These are phyloP conservation scores for Turritopsis rubra DNA, from an alignment of 30 jellyfish, hydroid and myxozoan species.

Conservation along the genomic window DNA sequence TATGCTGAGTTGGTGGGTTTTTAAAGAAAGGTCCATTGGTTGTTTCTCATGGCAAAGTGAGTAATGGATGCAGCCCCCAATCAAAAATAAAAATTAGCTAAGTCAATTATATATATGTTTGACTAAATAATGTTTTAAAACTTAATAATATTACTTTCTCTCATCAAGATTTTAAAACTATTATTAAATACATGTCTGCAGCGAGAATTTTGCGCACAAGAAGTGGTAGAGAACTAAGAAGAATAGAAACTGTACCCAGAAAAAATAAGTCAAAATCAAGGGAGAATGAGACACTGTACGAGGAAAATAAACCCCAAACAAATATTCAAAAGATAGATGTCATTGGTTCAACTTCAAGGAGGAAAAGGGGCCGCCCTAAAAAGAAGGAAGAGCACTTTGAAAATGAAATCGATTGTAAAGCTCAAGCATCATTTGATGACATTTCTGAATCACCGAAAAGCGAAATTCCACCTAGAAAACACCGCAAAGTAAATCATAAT, in stretches of 20 bases:
- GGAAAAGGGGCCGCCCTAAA: background rate
- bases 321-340: background rate
- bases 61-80: too few relatives aligned
- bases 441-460: background rate
- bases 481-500: background rate
- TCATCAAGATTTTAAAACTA: background rate
- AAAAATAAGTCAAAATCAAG: background rate
- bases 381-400: background rate
- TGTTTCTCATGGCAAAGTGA: too few relatives aligned
- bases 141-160: background rate
- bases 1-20: too few relatives aligned
- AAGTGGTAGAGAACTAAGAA: conserved; percentile 18
- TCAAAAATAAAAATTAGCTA: too few relatives aligned
- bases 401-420: background rate
- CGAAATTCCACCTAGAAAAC: background rate
- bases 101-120: too few relatives aligned
- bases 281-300: background rate
- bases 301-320: background rate
- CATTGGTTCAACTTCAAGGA: background rate
- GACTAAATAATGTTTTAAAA: background rate
- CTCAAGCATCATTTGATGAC: background rate
- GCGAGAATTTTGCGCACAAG: conserved; percentile 9
- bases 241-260: conserved; percentile 13
- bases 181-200: background rate
- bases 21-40: too few relatives aligned